Percentiles rank a stretch among this genome's conserved stretches.
Conservation (phyloP, 2,888 invertebrate genomes). For the Apamea anceps region DNA sequence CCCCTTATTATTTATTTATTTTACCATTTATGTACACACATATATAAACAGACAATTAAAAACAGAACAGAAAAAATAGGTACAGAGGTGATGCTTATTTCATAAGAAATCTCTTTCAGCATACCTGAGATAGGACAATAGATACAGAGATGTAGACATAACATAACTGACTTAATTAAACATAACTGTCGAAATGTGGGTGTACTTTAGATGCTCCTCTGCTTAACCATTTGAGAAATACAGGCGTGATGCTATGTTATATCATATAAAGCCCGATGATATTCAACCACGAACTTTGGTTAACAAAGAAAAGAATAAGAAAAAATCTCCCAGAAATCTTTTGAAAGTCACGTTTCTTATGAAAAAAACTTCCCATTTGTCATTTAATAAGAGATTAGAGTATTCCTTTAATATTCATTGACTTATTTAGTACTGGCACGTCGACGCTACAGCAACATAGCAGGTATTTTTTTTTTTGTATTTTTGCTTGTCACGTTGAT, state of each 20-base stretch:
- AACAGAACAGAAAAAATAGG: too few relatives aligned
- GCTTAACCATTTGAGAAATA: neutral
- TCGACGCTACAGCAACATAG: conserved; percentile 33
- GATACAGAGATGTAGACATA: too few relatives aligned
- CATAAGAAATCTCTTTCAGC: too few relatives aligned
- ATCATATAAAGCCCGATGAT: neutral
- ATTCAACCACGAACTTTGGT: neutral
- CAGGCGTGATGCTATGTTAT: neutral
- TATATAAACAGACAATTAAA: too few relatives aligned
- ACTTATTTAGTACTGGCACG: conserved; percentile 75
- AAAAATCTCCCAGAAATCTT: conserved; percentile 21
- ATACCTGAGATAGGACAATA: too few relatives aligned
- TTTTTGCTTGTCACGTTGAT: conserved; percentile 2
- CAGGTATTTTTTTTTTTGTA: neutral
- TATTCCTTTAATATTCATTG: conserved; percentile 66
- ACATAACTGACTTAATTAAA: too few relatives aligned
- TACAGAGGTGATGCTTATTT: too few relatives aligned
- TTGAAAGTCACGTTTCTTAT: conserved; percentile 36
- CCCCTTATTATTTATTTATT: neutral
- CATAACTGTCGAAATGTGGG: neutral
- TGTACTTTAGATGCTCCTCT: neutral
- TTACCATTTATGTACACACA: too few relatives aligned
- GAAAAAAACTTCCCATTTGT: conserved; percentile 36
- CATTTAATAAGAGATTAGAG: conserved; percentile 38
- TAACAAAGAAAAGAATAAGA: neutral